Conservation (phyloP, 2,888 invertebrate genomes). For the Hemistola chrysoprasaria region DNA sequence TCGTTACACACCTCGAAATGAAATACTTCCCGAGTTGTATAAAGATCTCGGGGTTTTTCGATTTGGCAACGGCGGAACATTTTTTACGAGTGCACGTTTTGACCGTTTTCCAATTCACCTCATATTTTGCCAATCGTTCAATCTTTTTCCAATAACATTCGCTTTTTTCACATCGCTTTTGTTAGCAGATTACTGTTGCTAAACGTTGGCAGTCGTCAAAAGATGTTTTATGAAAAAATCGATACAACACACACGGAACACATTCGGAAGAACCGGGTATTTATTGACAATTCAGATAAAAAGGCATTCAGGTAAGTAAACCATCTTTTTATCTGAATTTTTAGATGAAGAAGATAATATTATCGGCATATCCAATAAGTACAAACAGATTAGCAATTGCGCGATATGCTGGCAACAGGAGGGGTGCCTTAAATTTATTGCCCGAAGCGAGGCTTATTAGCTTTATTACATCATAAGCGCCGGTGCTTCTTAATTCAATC, state of each 20-base stretch:
- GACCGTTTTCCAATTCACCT: constrained; percentile 31
- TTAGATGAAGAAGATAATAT: constrained; percentile 3
- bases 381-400: constrained; percentile 53
- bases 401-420: constrained; percentile 61
- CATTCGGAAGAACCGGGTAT: too few species aligned
- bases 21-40: constrained; percentile 10
- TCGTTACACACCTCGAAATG: constrained; percentile 19
- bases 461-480: constrained; percentile 63
- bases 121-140: constrained; percentile 37
- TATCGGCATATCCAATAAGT: constrained; percentile 33
- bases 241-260: constrained; percentile 35
- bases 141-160: constrained; percentile 28
- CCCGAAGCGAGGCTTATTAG: constrained; percentile 45
- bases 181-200: constrained; percentile 29
- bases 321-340: not conserved
- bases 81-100: constrained; percentile 30
- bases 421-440: constrained; percentile 59
- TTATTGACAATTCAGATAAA: too few species aligned
- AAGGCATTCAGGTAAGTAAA: too few species aligned
- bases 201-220: constrained; percentile 18
- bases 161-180: constrained; percentile 29
- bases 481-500: constrained; percentile 57
- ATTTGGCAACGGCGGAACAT: constrained; percentile 26
- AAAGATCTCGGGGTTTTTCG: constrained; percentile 23
- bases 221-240: constrained; percentile 35